Base-by-base conservation (phyloP, 2,888 invertebrate species). In the Dryomyza anilis region DNA sequence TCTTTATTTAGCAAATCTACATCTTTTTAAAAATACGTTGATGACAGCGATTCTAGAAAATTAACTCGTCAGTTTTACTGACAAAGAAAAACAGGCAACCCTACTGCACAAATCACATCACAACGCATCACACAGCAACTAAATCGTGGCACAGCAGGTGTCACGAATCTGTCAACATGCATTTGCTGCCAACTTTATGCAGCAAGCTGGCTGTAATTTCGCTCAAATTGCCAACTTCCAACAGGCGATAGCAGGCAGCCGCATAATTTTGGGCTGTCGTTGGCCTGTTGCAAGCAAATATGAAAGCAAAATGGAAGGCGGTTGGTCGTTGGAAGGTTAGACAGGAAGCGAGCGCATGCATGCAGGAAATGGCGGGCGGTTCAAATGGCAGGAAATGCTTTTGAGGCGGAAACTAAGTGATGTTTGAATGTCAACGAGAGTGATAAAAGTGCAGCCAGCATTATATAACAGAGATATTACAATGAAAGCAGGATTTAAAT, bases 311-410 rank as follows among this genome's bases (percentile, higher is more conserved):
- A 6, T 25, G 50, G 21, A 36, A 36, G 53, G 53, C 53, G n/a
- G 27, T 25, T n/a, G 19, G 53, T 10, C 6, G 53, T n/a, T n/a
- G n/a, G n/a, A n/a, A n/a, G n/a, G n/a, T n/a, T n/a, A n/a, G n/a
- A n/a, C n/a, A n/a, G n/a, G n/a, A n/a, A n/a, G n/a, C n/a, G n/a
- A n/a, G n/a, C n/a, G 43, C 52, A 23, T 19, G 52, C 27, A 25
- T 21, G 25, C 19, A 55, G 46, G 52, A 39, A 52, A 61, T 27
- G 29, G 61, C 39, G 52, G 61, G 36, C n/a, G 23, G 27, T 5
- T n/a, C 21, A 33, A n/a, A 61, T n/a, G 36, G 61, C 36, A 36
- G 61, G 61, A 50, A 61, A 52, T 43, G 36, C 39, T 48, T 59
- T 5, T 30, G 7, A 46, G 23, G 23, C 48, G 58, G 58, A 58